Conservation (phyloP, 2,888 invertebrate species). For the Dione vanillae region DNA sequence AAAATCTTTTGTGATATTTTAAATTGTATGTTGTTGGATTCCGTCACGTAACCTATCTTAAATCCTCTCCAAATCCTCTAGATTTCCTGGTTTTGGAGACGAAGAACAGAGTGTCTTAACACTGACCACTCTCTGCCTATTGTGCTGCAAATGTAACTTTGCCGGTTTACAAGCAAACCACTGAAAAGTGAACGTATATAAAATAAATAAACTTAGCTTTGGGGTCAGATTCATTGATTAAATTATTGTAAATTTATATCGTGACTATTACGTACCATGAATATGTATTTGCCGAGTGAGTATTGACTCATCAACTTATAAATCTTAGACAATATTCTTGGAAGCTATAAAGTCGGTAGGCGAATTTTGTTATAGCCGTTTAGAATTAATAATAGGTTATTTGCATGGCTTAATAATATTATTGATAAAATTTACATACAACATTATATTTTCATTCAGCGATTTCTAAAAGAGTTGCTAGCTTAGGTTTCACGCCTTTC, state of each 20-base stretch:
- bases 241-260: neutral
- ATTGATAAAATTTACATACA: slow-evolving; percentile 18
- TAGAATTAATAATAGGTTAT: slow-evolving; percentile 29
- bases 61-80: no score
- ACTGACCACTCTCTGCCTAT: neutral
- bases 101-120: neutral
- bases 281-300: slow-evolving; percentile 1
- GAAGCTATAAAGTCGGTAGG: slow-evolving; percentile 31
- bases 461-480: neutral
- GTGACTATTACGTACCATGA: neutral
- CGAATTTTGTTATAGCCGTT: slow-evolving; percentile 33
- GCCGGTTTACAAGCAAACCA: no score
- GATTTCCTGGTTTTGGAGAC: neutral
- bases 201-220: no score
- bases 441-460: neutral
- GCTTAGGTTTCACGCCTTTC: no score
- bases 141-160: no score
- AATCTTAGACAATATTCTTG: slow-evolving; percentile 27
- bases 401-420: slow-evolving; percentile 30
- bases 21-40: neutral
- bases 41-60: neutral
- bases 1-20: no score
- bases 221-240: no score
- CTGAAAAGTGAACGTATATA: no score
- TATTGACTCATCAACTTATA: slow-evolving; percentile 30